A percentile compares a stretch with the other conserved stretches of the same genome.
phyloP scores from a whole-genome alignment of 1,140 invertebrate species.

The Cotesia typhae region DNA sequence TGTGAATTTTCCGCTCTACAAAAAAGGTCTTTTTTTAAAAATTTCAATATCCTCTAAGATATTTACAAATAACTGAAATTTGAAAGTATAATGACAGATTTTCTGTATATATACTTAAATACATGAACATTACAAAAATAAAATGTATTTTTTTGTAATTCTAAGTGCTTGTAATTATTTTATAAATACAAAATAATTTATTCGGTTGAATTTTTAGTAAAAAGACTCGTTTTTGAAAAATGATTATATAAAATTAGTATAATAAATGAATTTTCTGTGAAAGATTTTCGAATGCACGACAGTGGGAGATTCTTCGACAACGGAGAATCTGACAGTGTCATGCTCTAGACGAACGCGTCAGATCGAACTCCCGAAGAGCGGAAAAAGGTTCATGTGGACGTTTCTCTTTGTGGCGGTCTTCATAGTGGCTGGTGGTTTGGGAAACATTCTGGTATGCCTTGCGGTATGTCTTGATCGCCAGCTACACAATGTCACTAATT shows the following conservation, averaged over 20 bases:
- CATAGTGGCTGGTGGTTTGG: slow-evolving; percentile 86
- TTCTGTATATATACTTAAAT: too few relatives aligned
- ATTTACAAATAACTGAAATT: too few relatives aligned
- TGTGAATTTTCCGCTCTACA: neutral
- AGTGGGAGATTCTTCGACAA: slow-evolving; percentile 37
- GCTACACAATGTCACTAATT: slow-evolving; percentile 94
- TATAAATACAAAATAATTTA: too few relatives aligned
- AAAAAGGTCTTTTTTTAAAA: too few relatives aligned
- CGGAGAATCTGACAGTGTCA: slow-evolving; percentile 44
- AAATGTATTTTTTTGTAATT: too few relatives aligned
- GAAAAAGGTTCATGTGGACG: slow-evolving; percentile 71
- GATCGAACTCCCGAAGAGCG: slow-evolving; percentile 33
- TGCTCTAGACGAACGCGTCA: slow-evolving; percentile 40
- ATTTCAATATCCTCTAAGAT: too few relatives aligned
- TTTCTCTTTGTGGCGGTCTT: slow-evolving; percentile 82
- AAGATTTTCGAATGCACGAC: slow-evolving; percentile 50
- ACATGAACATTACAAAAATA: too few relatives aligned
- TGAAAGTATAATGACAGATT: too few relatives aligned
- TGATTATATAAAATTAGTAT: too few relatives aligned
- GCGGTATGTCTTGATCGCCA: slow-evolving; percentile 85
- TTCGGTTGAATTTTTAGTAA: too few relatives aligned
- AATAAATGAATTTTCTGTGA: slow-evolving; percentile 5
- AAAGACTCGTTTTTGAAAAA: too few relatives aligned
- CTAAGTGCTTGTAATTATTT: too few relatives aligned
- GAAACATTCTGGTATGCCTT: slow-evolving; percentile 91